Conservation (phyloP, 2,113 vertebrate genomes). For the Pithys albifrons region DNA sequence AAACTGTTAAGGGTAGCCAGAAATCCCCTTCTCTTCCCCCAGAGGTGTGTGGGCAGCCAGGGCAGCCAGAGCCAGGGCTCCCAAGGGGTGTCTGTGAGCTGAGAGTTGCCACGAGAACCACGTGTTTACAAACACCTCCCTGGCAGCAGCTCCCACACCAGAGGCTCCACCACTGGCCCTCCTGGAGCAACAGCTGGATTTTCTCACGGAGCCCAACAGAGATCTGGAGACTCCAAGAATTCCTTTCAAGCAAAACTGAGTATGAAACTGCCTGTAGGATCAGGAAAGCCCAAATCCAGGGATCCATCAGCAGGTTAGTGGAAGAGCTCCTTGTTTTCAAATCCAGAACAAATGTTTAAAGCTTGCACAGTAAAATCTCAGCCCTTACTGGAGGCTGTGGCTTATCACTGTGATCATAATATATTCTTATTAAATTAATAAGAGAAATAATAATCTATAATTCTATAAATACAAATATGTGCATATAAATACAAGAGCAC, state of each 20-base stretch:
- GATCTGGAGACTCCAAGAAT: neutral
- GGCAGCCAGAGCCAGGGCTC: neutral
- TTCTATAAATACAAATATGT: neutral
- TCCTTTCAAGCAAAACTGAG: neutral
- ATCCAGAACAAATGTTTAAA: neutral
- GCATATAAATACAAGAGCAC: neutral
- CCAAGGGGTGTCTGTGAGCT: neutral
- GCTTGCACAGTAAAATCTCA: neutral
- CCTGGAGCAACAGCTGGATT: accelerated
- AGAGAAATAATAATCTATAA: neutral
- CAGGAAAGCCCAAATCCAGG: neutral
- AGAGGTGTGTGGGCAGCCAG: neutral
- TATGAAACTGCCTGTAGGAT: neutral
- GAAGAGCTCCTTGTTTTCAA: neutral
- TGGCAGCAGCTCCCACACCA: neutral
- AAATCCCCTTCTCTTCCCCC: neutral
- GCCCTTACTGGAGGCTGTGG: neutral
- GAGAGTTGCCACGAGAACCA: neutral
- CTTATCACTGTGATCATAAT: neutral
- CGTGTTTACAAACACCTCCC: neutral
- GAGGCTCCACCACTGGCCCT: neutral
- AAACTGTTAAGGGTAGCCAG: neutral
- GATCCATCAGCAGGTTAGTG: neutral
- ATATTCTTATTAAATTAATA: neutral
- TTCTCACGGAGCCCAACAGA: neutral